Evolutionary conservation across 1,140 invertebrate genomes (phyloP).

Genomic region (Conus betulinus): DNA sequence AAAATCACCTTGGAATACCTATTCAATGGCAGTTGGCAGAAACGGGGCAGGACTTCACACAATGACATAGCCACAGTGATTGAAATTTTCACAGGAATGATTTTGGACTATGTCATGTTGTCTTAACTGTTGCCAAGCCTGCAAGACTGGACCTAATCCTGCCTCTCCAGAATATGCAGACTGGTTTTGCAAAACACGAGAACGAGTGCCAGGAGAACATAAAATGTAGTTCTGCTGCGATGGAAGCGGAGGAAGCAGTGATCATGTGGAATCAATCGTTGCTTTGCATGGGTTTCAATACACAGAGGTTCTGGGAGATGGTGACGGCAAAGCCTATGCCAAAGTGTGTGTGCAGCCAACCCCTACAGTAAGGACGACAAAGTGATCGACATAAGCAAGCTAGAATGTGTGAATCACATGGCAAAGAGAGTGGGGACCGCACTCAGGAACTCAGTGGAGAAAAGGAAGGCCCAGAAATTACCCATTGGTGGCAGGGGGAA

Average conservation of each 20-base stretch:
- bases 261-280: slow-evolving; percentile 14
- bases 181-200: slow-evolving; percentile 16
- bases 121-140: slow-evolving; percentile 5
- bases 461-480: background rate
- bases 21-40: slow-evolving; percentile 20
- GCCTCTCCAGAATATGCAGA: background rate
- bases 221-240: background rate
- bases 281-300: slow-evolving; percentile 10
- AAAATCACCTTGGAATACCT: too few species aligned
- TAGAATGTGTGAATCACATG: slow-evolving; percentile 39
- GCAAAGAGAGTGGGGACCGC: slow-evolving; percentile 36
- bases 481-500: slow-evolving; percentile 24
- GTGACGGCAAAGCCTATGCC: slow-evolving; percentile 3
- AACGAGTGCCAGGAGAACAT: slow-evolving; percentile 3
- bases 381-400: slow-evolving; percentile 11
- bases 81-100: too few species aligned
- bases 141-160: too few species aligned
- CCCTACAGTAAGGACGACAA: background rate
- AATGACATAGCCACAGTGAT: too few species aligned
- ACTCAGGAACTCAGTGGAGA: slow-evolving; percentile 12
- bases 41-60: slow-evolving; percentile 5
- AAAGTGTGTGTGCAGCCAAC: background rate
- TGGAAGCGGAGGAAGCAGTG: slow-evolving; percentile 12
- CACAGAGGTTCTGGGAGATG: slow-evolving; percentile 36
- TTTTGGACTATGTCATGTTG: background rate